phyloP scores from a whole-genome alignment of 2,888 invertebrate genomes.

The Andrena hattorfiana region DNA sequence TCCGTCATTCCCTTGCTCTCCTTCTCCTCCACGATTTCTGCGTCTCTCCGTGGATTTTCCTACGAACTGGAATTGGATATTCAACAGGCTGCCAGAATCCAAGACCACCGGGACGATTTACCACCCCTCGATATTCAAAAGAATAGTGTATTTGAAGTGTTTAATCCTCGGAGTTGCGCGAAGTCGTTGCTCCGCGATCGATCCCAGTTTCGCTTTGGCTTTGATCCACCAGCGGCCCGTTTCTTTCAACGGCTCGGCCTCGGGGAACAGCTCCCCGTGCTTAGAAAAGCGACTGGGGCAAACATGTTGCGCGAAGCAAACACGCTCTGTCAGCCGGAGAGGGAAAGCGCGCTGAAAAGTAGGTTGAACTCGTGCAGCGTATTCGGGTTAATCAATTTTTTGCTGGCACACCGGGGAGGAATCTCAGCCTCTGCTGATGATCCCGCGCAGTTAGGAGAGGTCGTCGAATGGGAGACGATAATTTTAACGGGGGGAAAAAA shows the following conservation, averaged over 20 bases:
- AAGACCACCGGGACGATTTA: neutral
- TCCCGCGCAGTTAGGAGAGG: neutral
- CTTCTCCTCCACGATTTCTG: neutral
- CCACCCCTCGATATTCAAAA: neutral
- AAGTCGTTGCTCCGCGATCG: neutral
- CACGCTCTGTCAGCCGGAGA: neutral
- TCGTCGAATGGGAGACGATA: neutral
- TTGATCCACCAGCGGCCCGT: neutral
- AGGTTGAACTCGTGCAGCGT: conserved; percentile 25
- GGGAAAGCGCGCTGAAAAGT: conserved; percentile 18
- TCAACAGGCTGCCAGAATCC: conserved; percentile 38
- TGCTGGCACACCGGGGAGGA: neutral
- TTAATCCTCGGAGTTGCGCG: neutral
- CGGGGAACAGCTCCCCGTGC: neutral
- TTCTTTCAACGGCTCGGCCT: neutral
- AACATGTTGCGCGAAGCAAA: conserved; percentile 11
- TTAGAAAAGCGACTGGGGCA: neutral
- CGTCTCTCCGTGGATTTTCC: conserved; percentile 12
- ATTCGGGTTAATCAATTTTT: conserved; percentile 43
- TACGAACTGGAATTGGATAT: conserved; percentile 35
- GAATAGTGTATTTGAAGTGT: neutral
- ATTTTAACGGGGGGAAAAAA: conserved; percentile 4
- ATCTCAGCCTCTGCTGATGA: neutral
- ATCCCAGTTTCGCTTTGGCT: neutral
- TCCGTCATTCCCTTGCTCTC: conserved; percentile 6